A percentile compares a stretch with the other conserved stretches of the same genome.
Conservation (phyloP, 2,113 vertebrate species). For the Mus spicilegus region DNA sequence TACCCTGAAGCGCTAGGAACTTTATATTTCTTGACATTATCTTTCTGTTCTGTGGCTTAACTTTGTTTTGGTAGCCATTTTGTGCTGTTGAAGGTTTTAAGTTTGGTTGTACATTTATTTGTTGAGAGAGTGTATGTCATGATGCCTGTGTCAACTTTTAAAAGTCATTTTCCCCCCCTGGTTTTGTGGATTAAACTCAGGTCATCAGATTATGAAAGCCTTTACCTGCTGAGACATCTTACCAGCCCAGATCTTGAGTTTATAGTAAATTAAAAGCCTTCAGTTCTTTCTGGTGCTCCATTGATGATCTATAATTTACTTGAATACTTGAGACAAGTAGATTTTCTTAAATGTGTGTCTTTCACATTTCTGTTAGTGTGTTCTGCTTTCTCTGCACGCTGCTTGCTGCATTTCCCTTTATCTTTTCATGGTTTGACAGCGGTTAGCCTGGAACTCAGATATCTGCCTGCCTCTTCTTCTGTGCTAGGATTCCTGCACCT, state of each 20-base stretch:
- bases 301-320: conserved; percentile 4
- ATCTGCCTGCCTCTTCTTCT: neutral
- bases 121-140: neutral
- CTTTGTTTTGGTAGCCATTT: conserved; percentile 13
- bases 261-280: conserved; percentile 18
- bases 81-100: conserved; percentile 27
- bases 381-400: conserved; percentile 25
- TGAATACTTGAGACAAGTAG: conserved; percentile 46
- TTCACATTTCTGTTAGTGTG: conserved; percentile 39
- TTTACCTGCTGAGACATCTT: neutral
- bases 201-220: neutral
- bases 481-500: neutral
- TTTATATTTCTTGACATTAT: neutral
- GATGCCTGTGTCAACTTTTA: neutral
- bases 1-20: neutral
- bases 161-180: neutral
- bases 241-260: neutral
- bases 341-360: neutral
- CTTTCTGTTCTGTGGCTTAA: conserved; percentile 13
- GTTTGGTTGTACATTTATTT: neutral
- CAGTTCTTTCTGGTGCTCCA: neutral
- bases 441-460: neutral
- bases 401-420: neutral
- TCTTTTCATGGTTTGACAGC: conserved; percentile 15
- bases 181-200: neutral